Conservation (phyloP, 2,113 vertebrate genomes). For the Paramisgurnus dabryanus region DNA sequence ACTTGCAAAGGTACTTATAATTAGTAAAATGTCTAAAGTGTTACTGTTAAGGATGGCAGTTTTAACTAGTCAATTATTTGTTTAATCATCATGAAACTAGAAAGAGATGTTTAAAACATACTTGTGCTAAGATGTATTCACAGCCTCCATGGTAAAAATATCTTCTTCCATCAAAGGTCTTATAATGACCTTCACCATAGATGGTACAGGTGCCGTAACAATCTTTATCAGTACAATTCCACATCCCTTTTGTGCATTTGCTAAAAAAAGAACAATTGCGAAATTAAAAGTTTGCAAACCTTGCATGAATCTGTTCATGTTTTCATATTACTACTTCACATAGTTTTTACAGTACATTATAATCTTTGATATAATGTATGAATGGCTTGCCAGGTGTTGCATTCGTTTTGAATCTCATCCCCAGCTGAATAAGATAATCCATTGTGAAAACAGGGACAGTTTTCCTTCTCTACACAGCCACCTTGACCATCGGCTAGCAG, state of each 20-base stretch:
- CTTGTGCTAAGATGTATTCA: constrained; percentile 87
- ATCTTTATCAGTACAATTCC: constrained; percentile 79
- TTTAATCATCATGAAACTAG: too few species aligned
- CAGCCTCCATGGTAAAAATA: constrained; percentile 87
- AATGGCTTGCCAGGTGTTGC: constrained; percentile 85
- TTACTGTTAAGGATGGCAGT: too few species aligned
- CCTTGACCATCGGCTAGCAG: constrained; percentile 76
- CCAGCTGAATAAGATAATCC: constrained; percentile 77
- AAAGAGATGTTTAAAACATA: constrained; percentile 56
- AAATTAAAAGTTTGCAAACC: too few species aligned
- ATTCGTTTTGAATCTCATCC: constrained; percentile 78
- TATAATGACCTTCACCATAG: constrained; percentile 90
- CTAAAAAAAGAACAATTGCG: constrained; percentile 64
- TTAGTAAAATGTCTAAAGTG: too few species aligned
- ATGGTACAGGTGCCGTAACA: constrained; percentile 84
- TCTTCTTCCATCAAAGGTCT: constrained; percentile 85
- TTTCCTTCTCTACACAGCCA: constrained; percentile 73
- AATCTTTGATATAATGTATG: too few species aligned
- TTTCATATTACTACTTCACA: too few species aligned
- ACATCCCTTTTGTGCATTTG: constrained; percentile 81
- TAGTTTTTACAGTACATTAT: too few species aligned
- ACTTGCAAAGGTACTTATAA: too few species aligned
- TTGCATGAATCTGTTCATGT: too few species aligned
- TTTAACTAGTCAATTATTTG: too few species aligned
- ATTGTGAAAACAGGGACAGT: constrained; percentile 87